A percentile compares a stretch with the other conserved stretches of the same genome.
These are phyloP conservation scores for Podarcis lilfordi DNA, from an alignment of 2,797 vertebrate genomes.

Conservation along the genomic window DNA sequence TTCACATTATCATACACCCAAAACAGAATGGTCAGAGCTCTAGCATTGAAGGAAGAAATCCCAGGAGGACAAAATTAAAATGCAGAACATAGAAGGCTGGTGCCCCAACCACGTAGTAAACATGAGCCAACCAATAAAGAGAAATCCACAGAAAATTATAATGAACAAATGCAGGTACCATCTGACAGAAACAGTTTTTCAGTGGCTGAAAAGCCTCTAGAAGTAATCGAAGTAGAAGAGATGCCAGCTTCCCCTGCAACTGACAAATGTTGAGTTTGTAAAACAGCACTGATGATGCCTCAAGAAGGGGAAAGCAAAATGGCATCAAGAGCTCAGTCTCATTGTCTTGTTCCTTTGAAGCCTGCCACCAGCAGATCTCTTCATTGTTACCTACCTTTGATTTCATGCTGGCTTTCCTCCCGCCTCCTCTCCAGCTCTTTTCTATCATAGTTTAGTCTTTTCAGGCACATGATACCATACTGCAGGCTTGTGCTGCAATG, in stretches of 20 bases:
- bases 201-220: background rate
- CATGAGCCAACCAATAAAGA: background rate
- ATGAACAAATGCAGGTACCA: background rate
- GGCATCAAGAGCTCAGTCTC: background rate
- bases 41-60: background rate
- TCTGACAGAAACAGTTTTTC: background rate
- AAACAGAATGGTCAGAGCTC: background rate
- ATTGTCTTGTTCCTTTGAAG: background rate
- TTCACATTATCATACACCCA: background rate
- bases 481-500: slow-evolving; percentile 90
- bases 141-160: background rate
- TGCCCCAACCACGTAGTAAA: background rate
- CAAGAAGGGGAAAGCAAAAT: background rate
- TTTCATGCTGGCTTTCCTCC: slow-evolving; percentile 92
- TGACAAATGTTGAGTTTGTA: background rate
- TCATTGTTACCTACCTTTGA: slow-evolving; percentile 85
- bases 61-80: background rate
- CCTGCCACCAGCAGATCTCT: background rate
- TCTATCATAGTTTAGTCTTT: slow-evolving; percentile 96
- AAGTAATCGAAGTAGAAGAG: background rate
- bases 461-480: slow-evolving; percentile 97
- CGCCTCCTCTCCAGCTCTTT: slow-evolving; percentile 92
- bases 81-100: background rate
- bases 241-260: background rate
- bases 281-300: background rate